Evolutionary conservation across 1,140 invertebrate genomes (phyloP).

Genomic region (Yoshiicerus persimilis): DNA sequence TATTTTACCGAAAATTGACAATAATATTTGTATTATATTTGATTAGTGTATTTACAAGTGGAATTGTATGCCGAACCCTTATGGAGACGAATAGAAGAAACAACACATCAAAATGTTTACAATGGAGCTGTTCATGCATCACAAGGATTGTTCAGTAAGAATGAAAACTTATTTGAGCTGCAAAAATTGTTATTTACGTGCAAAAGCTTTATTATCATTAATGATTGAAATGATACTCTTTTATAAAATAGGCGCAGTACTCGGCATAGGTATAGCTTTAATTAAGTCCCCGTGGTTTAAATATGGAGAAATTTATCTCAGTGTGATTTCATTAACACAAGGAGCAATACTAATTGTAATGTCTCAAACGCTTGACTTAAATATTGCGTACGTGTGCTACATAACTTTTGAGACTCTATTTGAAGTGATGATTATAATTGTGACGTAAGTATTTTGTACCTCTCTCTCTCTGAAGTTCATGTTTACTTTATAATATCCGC

Average conservation of each 20-base stretch:
- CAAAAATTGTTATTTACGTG: background rate
- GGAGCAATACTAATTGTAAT: slow-evolving; percentile 65
- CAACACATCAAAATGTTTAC: slow-evolving; percentile 58
- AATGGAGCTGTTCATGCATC: slow-evolving; percentile 78
- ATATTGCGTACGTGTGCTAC: slow-evolving; percentile 72
- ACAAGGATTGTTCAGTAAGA: slow-evolving; percentile 68
- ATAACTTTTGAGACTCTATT: slow-evolving; percentile 74
- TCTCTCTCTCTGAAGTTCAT: background rate
- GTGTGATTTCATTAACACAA: slow-evolving; percentile 63
- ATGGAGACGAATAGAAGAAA: slow-evolving; percentile 57
- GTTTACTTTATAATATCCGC: background rate
- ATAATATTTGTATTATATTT: too few species aligned
- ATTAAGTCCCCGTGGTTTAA: slow-evolving; percentile 61
- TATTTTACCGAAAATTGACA: too few species aligned
- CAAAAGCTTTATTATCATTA: background rate
- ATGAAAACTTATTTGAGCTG: background rate
- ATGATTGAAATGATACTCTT: background rate
- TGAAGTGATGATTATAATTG: slow-evolving; percentile 79
- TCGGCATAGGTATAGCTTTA: slow-evolving; percentile 55
- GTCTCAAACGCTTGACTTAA: slow-evolving; percentile 64
- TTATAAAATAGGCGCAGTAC: slow-evolving; percentile 52
- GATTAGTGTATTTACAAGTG: slow-evolving; percentile 59
- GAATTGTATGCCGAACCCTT: slow-evolving; percentile 77
- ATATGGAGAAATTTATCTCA: slow-evolving; percentile 61
- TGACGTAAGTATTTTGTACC: slow-evolving; percentile 63